Evolutionary conservation across 2,797 vertebrate genomes (phyloP), one percentile per base, ranked within the genome.

Genomic region (Darevskia nairensis): DNA sequence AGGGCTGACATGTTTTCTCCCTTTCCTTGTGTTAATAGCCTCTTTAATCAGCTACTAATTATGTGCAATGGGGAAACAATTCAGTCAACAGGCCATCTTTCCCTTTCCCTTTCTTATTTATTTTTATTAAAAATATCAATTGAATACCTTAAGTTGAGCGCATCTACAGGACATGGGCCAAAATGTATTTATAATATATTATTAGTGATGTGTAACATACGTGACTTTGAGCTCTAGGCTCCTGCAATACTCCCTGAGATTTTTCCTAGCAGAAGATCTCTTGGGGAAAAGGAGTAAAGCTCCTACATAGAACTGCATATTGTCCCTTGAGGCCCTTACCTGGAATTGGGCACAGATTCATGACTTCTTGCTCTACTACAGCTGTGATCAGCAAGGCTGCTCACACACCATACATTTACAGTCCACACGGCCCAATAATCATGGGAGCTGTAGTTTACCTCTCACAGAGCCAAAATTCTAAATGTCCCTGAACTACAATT

Each of bases 11-110:
- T 89, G 79, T 89, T 89, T 89, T 89, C 71, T 83, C 80, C 69
- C 25, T 81, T 85, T 79, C 66, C 50, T 86, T 79, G 82, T 79
- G 74, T 78, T 79, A 86, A 64, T 46, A 83, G 44, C 74, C 66
- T 71, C 85, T 89, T 89, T 89, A 86, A 89, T 83, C 74, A 89
- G 80, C 35, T 50, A 72, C 74, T 89, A 86, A 86, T 80, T 88
- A 85, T 84, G 66, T 84, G 71, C 75, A 85, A 69, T 50, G 64
- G 29, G 39, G 32, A 85, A 69, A 74, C 78, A 88, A 74, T 76
- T 80, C 41, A 84, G 55, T 80, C 81, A 75, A 72, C 46, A 59
- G 68, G 69, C 35, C 78, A 68, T 80, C 21, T 79, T 83, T 86
- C 32, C 25, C 17, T 61, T 41, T 69, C 6, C 8, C 11, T 10